phyloP scores from a whole-genome alignment of 92 coral and sea anemone genomes.

The Porites lobata region DNA sequence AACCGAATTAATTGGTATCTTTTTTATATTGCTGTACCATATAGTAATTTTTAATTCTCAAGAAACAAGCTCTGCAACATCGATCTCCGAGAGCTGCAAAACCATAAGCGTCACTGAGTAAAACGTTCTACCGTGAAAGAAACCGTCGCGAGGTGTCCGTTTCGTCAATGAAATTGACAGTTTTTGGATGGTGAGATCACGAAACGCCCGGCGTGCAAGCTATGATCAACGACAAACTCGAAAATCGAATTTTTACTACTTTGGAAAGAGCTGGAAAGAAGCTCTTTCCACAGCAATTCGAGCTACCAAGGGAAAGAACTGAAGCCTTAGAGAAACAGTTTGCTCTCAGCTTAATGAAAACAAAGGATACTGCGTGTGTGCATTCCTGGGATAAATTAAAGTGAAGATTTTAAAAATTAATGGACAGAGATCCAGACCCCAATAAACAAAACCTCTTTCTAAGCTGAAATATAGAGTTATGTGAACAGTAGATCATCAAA shows the following conservation, averaged over 20 bases:
- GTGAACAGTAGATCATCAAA: not conserved
- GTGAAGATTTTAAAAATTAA: not conserved
- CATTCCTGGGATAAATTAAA: not conserved
- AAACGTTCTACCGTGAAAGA: not conserved
- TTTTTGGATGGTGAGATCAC: slow-evolving; percentile 11
- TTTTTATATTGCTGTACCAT: not conserved
- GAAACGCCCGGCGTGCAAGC: not conserved
- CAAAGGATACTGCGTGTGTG: not conserved
- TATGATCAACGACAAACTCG: not conserved
- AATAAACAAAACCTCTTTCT: not conserved
- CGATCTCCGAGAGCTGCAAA: not conserved
- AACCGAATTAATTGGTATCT: not conserved
- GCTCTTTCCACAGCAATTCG: not conserved
- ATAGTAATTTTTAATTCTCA: not conserved
- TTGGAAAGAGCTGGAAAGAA: not conserved
- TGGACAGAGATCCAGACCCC: not conserved
- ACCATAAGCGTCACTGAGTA: not conserved
- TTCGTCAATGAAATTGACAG: slow-evolving; percentile 24
- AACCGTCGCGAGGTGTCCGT: not conserved
- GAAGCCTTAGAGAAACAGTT: not conserved
- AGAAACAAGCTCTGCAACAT: not conserved
- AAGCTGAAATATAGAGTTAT: not conserved
- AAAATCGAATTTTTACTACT: slow-evolving; percentile 14
- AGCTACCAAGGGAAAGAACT: not conserved
- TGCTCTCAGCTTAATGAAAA: not conserved